These are phyloP conservation scores for Aporophyla nigra DNA, from an alignment of 2,888 invertebrate genomes.

Conservation along the genomic window DNA sequence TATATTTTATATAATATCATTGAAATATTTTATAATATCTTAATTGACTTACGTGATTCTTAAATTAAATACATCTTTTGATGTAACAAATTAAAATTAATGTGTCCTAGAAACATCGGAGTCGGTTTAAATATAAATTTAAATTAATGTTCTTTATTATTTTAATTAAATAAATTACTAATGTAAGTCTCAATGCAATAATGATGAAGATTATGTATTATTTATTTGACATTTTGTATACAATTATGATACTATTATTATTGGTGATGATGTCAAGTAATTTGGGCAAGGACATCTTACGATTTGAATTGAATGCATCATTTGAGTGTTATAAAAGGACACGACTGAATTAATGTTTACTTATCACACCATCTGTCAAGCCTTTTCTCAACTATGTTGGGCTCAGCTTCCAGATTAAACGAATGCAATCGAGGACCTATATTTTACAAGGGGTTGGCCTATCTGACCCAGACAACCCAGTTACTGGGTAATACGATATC, in stretches of 20 bases:
- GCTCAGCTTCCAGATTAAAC: no score
- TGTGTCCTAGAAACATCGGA: slow-evolving; percentile 54
- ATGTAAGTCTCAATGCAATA: slow-evolving; percentile 9
- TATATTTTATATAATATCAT: no score
- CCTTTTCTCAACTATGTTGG: no score
- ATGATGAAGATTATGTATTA: background rate
- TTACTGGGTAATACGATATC: no score
- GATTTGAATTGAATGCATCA: background rate
- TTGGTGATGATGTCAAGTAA: background rate
- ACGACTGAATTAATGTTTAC: background rate
- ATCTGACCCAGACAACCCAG: no score
- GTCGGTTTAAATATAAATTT: slow-evolving; percentile 19
- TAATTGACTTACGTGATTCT: background rate
- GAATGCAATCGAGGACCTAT: no score
- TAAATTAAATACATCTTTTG: background rate
- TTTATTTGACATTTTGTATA: background rate
- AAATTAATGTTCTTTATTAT: slow-evolving; percentile 19
- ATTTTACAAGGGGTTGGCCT: no score
- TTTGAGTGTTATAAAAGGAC: background rate
- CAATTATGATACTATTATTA: slow-evolving; percentile 9
- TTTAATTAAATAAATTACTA: slow-evolving; percentile 6
- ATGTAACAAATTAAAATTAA: slow-evolving; percentile 43
- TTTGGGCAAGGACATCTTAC: background rate
- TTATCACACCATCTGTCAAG: no score
- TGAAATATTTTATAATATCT: background rate